Percentiles rank a stretch among this genome's conserved stretches.
Conservation (phyloP, 2,888 invertebrate genomes). For the Drosophila koepferae region DNA sequence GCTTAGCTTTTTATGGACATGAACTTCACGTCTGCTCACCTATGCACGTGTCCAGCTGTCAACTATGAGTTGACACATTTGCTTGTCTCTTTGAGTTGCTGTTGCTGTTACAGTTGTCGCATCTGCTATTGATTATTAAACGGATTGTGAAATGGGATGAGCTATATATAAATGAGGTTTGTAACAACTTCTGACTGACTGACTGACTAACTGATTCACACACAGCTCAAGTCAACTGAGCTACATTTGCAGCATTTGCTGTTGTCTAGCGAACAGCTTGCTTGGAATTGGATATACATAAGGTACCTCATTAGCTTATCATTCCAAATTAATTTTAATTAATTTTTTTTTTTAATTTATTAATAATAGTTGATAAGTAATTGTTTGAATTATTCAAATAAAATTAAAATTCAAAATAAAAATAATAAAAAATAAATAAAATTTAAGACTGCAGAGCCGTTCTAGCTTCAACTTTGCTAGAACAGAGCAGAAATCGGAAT, state of each 20-base stretch:
- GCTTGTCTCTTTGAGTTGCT: slow-evolving; percentile 29
- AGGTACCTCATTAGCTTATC: too few relatives aligned
- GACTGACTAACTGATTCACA: neutral
- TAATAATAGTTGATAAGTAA: too few relatives aligned
- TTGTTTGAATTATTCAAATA: too few relatives aligned
- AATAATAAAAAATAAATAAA: too few relatives aligned
- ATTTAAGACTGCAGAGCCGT: too few relatives aligned
- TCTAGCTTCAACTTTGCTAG: neutral
- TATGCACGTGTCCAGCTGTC: slow-evolving; percentile 40
- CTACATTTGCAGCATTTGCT: neutral
- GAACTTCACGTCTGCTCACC: slow-evolving; percentile 41
- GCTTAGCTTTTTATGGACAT: slow-evolving; percentile 40
- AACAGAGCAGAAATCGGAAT: neutral
- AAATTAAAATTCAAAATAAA: too few relatives aligned
- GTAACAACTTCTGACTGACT: neutral
- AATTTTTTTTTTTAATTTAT: too few relatives aligned
- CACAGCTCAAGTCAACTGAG: neutral
- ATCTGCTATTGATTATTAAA: slow-evolving; percentile 32
- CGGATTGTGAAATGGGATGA: slow-evolving; percentile 52
- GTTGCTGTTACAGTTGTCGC: slow-evolving; percentile 23
- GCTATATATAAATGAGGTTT: neutral
- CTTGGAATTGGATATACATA: neutral
- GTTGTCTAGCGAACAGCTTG: neutral
- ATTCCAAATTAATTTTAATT: too few relatives aligned
- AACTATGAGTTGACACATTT: slow-evolving; percentile 57